A percentile compares a stretch with the other conserved stretches of the same genome.
Evolutionary conservation across 2,113 vertebrate species (phyloP).

Genomic region (Sminthopsis crassicaudata): DNA sequence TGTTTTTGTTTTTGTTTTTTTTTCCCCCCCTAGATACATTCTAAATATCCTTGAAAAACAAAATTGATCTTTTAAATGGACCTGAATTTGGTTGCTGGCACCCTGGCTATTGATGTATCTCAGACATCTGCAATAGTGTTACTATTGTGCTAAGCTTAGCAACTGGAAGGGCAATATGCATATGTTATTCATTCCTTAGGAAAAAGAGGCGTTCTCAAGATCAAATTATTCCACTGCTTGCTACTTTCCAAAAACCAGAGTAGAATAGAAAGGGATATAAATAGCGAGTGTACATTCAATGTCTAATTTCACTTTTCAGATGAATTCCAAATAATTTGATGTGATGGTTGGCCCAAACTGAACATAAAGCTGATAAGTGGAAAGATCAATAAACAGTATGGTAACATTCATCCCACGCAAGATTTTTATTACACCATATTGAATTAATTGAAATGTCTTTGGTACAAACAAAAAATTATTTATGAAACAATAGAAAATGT

Average conservation of each 20-base stretch:
- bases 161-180: neutral
- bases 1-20: no score
- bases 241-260: conserved; percentile 26
- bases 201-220: conserved; percentile 30
- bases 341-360: conserved; percentile 49
- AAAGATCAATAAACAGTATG: conserved; percentile 71
- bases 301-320: conserved; percentile 46
- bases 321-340: conserved; percentile 41
- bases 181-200: conserved; percentile 24
- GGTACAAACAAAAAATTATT: conserved; percentile 78
- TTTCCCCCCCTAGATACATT: no score
- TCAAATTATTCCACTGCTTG: neutral
- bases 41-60: neutral
- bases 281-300: conserved; percentile 4
- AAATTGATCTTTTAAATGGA: neutral
- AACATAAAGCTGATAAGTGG: conserved; percentile 54
- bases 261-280: neutral
- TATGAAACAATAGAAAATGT: conserved; percentile 81
- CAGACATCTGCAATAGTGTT: neutral
- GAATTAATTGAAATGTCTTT: conserved; percentile 78
- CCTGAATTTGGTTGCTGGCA: neutral
- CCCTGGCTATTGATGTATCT: neutral
- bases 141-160: neutral
- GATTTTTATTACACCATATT: conserved; percentile 72
- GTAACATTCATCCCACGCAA: conserved; percentile 50